Conservation (phyloP, 2,113 vertebrate species). For the Clarias macrocephalus region DNA sequence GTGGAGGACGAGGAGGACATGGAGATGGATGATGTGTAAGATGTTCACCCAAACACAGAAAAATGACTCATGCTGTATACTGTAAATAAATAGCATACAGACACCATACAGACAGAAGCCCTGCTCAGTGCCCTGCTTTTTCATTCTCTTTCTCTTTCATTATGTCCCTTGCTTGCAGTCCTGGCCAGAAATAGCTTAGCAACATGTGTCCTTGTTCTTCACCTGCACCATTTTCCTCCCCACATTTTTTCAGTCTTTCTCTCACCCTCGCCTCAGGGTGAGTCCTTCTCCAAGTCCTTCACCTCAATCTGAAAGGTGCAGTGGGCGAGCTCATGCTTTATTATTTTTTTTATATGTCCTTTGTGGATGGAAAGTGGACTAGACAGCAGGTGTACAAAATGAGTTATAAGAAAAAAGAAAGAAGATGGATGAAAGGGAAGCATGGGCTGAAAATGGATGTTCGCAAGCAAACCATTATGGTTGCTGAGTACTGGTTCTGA, state of each 20-base stretch:
- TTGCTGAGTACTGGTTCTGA: not conserved
- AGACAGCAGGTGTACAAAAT: conserved; percentile 14
- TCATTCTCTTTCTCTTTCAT: not conserved
- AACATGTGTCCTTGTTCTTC: conserved; percentile 47
- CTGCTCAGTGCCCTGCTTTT: not conserved
- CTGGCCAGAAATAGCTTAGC: conserved; percentile 39
- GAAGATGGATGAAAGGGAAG: conserved; percentile 33
- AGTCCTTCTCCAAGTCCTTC: not conserved
- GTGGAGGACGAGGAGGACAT: conserved; percentile 82
- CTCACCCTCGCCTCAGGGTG: conserved; percentile 1
- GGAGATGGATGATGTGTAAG: conserved; percentile 88
- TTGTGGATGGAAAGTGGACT: not conserved
- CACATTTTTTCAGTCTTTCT: not conserved
- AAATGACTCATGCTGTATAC: not conserved
- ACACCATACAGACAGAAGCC: not conserved
- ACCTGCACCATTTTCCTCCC: conserved; percentile 17
- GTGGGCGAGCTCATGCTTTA: conserved; percentile 19
- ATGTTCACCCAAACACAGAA: not conserved
- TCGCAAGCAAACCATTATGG: not conserved
- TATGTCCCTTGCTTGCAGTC: not conserved
- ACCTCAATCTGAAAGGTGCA: conserved; percentile 2
- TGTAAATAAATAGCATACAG: not conserved
- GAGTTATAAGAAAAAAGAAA: conserved; percentile 30
- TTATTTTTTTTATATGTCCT: conserved; percentile 10
- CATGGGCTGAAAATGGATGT: not conserved